phyloP scores from a whole-genome alignment of 2,797 vertebrate genomes.

The Todus mexicanus region DNA sequence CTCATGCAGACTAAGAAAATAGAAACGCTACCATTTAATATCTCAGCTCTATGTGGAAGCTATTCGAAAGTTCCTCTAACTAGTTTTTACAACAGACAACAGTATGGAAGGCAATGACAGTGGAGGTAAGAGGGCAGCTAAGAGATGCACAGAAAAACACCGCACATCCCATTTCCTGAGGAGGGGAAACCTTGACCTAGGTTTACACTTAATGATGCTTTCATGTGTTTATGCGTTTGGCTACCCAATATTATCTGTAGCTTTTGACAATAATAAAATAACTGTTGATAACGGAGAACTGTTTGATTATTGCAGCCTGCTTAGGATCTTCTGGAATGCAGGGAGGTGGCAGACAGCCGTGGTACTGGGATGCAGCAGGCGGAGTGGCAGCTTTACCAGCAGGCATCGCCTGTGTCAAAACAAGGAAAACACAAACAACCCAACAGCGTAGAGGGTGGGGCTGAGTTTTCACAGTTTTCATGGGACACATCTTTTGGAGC shows the following conservation, averaged over 20 bases:
- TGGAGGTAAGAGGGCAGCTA: background rate
- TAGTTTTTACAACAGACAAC: background rate
- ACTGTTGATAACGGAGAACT: background rate
- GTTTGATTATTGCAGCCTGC: conserved; percentile 31
- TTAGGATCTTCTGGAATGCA: background rate
- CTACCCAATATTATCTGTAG: conserved; percentile 16
- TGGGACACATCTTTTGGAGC: background rate
- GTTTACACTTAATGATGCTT: background rate
- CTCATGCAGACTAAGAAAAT: background rate
- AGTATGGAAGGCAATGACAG: background rate
- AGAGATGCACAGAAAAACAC: background rate
- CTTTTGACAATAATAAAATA: conserved; percentile 49
- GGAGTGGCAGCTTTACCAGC: background rate
- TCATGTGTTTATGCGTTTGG: background rate
- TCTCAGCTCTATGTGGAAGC: conserved; percentile 7
- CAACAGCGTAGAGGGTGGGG: background rate
- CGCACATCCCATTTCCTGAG: background rate
- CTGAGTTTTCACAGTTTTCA: background rate
- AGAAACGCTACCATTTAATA: background rate
- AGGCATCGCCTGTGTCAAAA: background rate
- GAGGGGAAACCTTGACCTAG: background rate
- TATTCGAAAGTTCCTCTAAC: background rate
- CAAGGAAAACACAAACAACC: background rate
- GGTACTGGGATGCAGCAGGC: background rate
- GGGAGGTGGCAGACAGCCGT: background rate